Base-by-base conservation (phyloP, 2,797 vertebrate genomes). In the Hippopotamyrus pictus region DNA sequence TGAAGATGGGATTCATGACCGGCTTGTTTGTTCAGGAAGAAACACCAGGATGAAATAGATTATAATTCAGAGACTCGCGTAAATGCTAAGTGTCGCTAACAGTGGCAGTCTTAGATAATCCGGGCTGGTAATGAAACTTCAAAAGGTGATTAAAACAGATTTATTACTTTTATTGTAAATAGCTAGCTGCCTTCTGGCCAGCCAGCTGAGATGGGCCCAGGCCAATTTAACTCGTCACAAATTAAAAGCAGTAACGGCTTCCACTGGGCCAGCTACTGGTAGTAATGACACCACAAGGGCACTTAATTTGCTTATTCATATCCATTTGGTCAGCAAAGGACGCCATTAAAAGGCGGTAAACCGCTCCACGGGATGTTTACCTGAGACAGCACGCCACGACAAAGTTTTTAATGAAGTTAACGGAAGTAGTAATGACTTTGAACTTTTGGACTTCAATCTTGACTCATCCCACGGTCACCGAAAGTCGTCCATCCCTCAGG, bases 211-310 rank as follows among this genome's bases (percentile, higher is more conserved):
- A 89, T 91, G 88, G 91, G 93, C 19, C 12, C 51, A 82, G 88
- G 92, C 91, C 90, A 92, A 92, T 92, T 94, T 92, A 91, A 93
- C 93, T 93, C 91, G 90, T 92, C 92, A 91, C 89, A 91, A 92
- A 93, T 93, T 90, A 90, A 93, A 91, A 57, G n/a, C 41, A 93
- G 91, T 91, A 92, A 91, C 90, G 90, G 90, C 90, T 88, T 65
- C 92, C 79, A 84, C 79, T 41, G 25, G 90, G 89, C 57, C 73
- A 29, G 91, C 89, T 87, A 90, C 90, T 69, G 90, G 88, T 53
- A 90, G 86, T 54, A 90, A 90, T 44, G 54, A 86, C 82, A 88
- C 50, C 69, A 48, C 41, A 19, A 53, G 7, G 83, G 46, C 91
- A 82, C 54, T 65, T 51, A 7, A 62, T 83, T 25, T 83, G 17